Evolutionary conservation across 2,797 vertebrate genomes (phyloP).

Genomic region (Propithecus deckenii): DNA sequence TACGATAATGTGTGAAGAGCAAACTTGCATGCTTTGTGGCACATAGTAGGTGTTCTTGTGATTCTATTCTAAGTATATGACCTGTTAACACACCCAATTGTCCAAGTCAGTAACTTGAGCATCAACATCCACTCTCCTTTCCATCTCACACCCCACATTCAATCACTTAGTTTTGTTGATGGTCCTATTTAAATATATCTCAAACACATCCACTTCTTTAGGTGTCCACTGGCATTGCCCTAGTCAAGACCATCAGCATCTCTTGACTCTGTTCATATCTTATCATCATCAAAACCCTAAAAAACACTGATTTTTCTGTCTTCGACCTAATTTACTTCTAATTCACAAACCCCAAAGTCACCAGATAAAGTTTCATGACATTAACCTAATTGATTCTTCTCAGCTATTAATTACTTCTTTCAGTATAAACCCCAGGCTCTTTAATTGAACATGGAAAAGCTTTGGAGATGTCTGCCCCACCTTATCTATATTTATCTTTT

Average conservation of each 20-base stretch:
- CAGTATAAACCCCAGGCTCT: neutral
- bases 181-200: neutral
- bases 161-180: neutral
- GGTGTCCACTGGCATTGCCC: neutral
- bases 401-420: neutral
- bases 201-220: neutral
- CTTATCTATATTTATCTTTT: neutral
- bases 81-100: neutral
- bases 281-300: neutral
- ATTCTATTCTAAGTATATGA: neutral
- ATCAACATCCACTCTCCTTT: neutral
- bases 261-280: neutral
- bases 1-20: neutral
- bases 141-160: neutral
- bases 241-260: neutral
- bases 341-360: neutral
- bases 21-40: neutral
- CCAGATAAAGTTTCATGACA: neutral
- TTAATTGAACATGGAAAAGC: neutral
- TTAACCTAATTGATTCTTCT: neutral
- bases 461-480: neutral
- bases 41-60: neutral
- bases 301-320: neutral
- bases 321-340: neutral
- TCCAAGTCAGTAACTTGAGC: neutral